These are phyloP conservation scores for Melanchra persicariae DNA, from an alignment of 2,888 invertebrate species.

Conservation along the genomic window DNA sequence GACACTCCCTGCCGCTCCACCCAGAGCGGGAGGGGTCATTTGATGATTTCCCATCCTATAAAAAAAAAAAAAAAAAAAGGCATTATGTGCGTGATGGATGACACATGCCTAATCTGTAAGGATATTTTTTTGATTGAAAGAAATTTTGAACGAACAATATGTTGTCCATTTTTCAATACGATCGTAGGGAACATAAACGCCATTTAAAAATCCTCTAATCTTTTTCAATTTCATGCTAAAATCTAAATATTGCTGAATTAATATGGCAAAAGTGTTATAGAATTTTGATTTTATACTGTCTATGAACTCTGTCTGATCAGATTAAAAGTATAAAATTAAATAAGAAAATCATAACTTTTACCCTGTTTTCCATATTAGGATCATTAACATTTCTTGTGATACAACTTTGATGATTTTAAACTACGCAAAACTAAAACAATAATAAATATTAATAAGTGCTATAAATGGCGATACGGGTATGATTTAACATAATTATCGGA, in stretches of 20 bases:
- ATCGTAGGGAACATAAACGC: neutral
- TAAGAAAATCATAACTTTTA: conserved; percentile 8
- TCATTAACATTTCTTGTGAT: conserved; percentile 18
- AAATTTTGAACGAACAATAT: neutral
- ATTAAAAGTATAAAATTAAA: neutral
- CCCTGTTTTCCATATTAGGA: conserved; percentile 31
- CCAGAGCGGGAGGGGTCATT: no score
- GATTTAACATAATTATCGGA: conserved; percentile 20
- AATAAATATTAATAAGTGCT: conserved; percentile 15
- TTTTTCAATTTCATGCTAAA: neutral
- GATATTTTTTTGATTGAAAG: neutral
- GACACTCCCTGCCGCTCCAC: no score
- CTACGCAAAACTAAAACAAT: conserved; percentile 24
- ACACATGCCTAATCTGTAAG: neutral
- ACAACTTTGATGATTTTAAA: conserved; percentile 16
- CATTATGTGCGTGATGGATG: conserved; percentile 33
- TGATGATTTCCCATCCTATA: no score
- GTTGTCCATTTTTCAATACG: neutral
- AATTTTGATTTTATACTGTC: neutral
- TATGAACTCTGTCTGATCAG: conserved; percentile 16
- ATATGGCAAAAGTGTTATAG: neutral
- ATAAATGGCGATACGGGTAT: neutral
- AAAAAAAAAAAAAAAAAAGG: no score
- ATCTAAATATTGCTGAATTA: neutral
- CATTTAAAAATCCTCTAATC: neutral